Base-by-base conservation (phyloP, 2,113 vertebrate species). In the Rhabdomys dilectus region DNA sequence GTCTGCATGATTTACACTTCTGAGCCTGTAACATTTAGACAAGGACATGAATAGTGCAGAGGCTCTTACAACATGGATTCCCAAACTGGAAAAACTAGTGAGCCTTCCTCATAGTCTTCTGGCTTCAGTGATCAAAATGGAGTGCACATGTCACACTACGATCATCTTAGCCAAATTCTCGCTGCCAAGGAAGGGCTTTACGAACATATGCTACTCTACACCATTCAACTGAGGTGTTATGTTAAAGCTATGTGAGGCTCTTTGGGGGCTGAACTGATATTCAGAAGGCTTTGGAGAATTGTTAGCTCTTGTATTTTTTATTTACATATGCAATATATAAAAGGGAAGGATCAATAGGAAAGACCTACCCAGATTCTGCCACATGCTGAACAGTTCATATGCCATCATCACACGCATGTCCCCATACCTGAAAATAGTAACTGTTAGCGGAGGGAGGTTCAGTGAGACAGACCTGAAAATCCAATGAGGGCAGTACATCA, bases 321-420 rank as follows among this genome's bases (percentile, higher is more conserved):
- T 85, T 93, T 96, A 89, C 60, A 26, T 48, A 60, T 53, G 29
- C 13, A 91, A 34, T 86, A 95, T 24, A 58, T 72, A 16, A 80
- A 84, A 89, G 92, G 60, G 17, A 96, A 88, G 45, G 95, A 58
- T 1, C 84, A n/a, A 24, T 10, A 94, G 75, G 62, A 97, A 48
- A 96, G 86, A 97, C 98, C 75, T 98, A 99, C 99, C 99, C 94
- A 99, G 97, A 97, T 99, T 99, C 97, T 99, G 99, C 99, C 99
- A 99, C 99, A 99, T 99, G 98, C 99, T 99, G 98, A 99, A 99
- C 24, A 99, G 98, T 96, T 99, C 99, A 26, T 99, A 99, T 19
- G 99, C 99, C 99, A 99, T 99, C 99, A 99, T 99, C 93, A 99
- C 99, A 87, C 99, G 98, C 99, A 99, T 99, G 82, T 99, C 99